Evolutionary conservation across 2,797 vertebrate genomes (phyloP), one percentile per base, ranked within the genome.

Genomic region (Emydoidea blandingii): DNA sequence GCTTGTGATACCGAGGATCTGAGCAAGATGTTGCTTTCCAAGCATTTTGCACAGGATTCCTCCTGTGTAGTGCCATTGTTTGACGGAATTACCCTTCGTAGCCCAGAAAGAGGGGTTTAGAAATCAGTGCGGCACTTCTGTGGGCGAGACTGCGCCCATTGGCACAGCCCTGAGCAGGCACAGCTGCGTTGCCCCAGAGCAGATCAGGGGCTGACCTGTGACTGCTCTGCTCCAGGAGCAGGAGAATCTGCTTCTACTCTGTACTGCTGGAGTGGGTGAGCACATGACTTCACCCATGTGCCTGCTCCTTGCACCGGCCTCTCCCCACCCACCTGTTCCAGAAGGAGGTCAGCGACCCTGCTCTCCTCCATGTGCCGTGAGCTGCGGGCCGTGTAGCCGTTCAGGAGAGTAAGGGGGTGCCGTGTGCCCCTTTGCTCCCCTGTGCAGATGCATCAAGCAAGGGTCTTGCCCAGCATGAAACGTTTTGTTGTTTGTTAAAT

Each of bases 341-440:
- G 62, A 68, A 19, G 4, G 34, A 4, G 16, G 16, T 68, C 10
- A 11, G n/a, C 3, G 5, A 11, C 65, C 65, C 65, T 68, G 18
- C 65, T 68, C 18, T 21, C 16, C 65, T n/a, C n/a, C 16, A 9
- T 8, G 4, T 37, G 34, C n/a, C 8, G 4, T 21, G n/a, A 68
- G 65, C 19, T 19, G n/a, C 5, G 5, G n/a, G n/a, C 11, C 8
- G 1, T 10, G 19, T 41, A 41, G n/a, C 19, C 1, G 8, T 72
- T 41, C 5, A 9, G 19, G 18, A 37, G 16, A 68, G 34, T n/a
- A 68, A 68, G 18, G 18, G 62, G 62, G 8, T n/a, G n/a, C 65
- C 3, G 5, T 72, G 6, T 72, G 18, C 65, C 65, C 21, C 34
- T 68, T 37, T 21, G 4, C 65, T 68, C 65, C 65, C 65, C 19